Evolutionary conservation across 2,888 invertebrate species (phyloP).

Genomic region (Acrobasis suavella): DNA sequence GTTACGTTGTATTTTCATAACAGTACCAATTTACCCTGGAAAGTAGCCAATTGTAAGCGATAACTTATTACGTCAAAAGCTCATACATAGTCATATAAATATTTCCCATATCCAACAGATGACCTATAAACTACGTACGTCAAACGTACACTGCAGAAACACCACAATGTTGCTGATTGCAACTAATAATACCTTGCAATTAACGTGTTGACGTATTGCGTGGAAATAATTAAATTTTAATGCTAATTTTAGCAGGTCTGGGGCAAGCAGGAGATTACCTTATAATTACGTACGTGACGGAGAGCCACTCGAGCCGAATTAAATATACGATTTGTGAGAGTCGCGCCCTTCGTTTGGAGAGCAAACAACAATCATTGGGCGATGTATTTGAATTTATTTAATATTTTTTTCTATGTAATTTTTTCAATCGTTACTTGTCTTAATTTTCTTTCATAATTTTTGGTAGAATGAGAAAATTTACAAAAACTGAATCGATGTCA

Average conservation of each 20-base stretch:
- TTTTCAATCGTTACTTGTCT: too few species aligned
- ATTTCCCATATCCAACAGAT: too few species aligned
- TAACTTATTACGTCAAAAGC: too few species aligned
- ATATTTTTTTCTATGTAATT: too few species aligned
- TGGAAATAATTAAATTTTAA: constrained; percentile 12
- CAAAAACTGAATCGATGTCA: too few species aligned
- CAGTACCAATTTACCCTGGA: too few species aligned
- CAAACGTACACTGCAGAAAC: background rate
- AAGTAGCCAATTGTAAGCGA: too few species aligned
- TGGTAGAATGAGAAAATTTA: too few species aligned
- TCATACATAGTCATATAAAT: too few species aligned
- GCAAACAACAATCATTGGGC: constrained; percentile 22
- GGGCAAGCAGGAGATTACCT: constrained; percentile 34
- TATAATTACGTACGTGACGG: constrained; percentile 43
- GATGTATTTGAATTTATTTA: constrained; percentile 9
- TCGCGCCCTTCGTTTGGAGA: constrained; percentile 32
- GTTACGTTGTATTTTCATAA: too few species aligned
- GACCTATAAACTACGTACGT: too few species aligned
- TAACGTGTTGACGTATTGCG: background rate
- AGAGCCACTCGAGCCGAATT: constrained; percentile 35
- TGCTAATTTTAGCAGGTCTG: constrained; percentile 10
- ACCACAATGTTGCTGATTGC: constrained; percentile 9
- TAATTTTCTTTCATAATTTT: too few species aligned
- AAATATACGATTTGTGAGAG: constrained; percentile 38
- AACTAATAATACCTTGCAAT: background rate